Percentiles rank a stretch among this genome's conserved stretches.
These are phyloP conservation scores for Drosophila anomalata DNA, from an alignment of 2,888 invertebrate species.

Conservation along the genomic window DNA sequence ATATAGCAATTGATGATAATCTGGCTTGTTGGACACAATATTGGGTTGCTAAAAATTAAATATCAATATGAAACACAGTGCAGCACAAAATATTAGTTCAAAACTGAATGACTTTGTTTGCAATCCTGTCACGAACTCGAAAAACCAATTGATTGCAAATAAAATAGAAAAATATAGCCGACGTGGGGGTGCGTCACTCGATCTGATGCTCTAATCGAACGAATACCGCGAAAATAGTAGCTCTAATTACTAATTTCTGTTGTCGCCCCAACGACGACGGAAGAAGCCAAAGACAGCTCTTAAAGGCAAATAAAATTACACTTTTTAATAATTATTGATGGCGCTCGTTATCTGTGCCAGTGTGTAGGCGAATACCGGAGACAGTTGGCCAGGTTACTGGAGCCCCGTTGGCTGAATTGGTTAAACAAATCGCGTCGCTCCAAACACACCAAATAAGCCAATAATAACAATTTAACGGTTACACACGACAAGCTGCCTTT, in stretches of 20 bases:
- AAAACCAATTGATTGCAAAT: constrained; percentile 13
- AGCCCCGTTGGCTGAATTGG: constrained; percentile 16
- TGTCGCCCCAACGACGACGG: constrained; percentile 17
- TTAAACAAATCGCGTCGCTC: constrained; percentile 49
- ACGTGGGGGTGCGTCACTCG: constrained; percentile 20
- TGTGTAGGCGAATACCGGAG: constrained; percentile 22
- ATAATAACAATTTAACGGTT: constrained; percentile 69
- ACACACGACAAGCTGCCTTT: constrained; percentile 38
- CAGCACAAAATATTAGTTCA: background rate
- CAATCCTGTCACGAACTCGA: constrained; percentile 35
- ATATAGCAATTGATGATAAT: constrained; percentile 40
- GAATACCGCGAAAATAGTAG: constrained; percentile 36
- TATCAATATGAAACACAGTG: constrained; percentile 5
- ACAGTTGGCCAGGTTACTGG: constrained; percentile 43
- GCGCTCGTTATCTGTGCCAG: constrained; percentile 57
- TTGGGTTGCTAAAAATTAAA: constrained; percentile 15
- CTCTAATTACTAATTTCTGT: constrained; percentile 62
- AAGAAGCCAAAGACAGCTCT: constrained; percentile 22
- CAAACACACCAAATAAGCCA: constrained; percentile 62
- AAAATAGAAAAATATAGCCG: constrained; percentile 22
- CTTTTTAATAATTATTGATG: constrained; percentile 59
- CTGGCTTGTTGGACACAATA: constrained; percentile 20
- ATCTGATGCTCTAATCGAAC: constrained; percentile 56
- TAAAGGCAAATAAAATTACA: constrained; percentile 59
- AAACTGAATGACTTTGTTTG: constrained; percentile 8